Conservation (phyloP, 1,140 invertebrate species). For the Heliothis virescens region DNA sequence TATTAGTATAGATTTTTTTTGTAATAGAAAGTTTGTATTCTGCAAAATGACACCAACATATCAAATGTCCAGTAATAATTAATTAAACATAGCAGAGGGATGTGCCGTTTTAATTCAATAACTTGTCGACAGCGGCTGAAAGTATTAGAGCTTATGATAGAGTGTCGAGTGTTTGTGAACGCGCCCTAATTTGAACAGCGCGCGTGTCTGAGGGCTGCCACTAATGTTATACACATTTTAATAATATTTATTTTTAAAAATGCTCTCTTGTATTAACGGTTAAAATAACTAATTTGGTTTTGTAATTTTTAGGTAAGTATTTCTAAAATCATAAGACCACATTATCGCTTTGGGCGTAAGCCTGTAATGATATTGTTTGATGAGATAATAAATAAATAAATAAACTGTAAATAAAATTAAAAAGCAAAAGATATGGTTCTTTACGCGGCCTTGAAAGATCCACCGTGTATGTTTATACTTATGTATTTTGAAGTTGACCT, state of each 20-base stretch:
- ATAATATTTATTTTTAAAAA: not conserved
- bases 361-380: no score
- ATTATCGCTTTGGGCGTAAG: no score
- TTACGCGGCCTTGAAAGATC: not conserved
- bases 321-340: no score
- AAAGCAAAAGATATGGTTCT: not conserved
- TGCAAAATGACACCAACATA: not conserved
- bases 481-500: no score
- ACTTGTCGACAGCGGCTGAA: constrained; percentile 50
- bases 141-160: constrained; percentile 48
- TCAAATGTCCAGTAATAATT: constrained; percentile 19
- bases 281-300: no score
- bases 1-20: no score
- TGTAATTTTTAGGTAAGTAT: no score
- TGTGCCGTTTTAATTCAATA: constrained; percentile 62
- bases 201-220: constrained; percentile 21
- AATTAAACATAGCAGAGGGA: constrained; percentile 18
- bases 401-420: not conserved
- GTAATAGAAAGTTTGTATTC: no score
- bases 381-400: no score
- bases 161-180: constrained; percentile 52
- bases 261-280: not conserved
- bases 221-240: not conserved
- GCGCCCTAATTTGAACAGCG: constrained; percentile 56
- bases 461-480: no score